phyloP scores from a whole-genome alignment of 2,888 invertebrate species.

The Lepidochitona cinerea region DNA sequence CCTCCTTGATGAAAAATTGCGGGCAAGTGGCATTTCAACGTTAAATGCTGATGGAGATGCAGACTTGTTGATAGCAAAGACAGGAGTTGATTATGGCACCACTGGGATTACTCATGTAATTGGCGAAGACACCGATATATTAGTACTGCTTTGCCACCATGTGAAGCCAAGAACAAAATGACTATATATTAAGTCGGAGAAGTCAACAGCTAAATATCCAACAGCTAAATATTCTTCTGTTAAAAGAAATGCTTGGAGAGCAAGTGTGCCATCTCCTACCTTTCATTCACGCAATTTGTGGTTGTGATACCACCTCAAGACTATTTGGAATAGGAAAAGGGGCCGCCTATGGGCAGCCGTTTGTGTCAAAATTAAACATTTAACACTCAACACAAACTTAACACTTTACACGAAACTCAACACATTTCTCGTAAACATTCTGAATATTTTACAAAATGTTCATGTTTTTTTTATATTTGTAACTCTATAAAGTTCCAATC shows the following conservation, averaged over 20 bases:
- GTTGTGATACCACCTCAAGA: conserved; percentile 32
- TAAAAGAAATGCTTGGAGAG: no score
- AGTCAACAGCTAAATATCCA: no score
- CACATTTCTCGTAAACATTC: no score
- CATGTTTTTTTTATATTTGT: no score
- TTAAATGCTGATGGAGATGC: conserved; percentile 43
- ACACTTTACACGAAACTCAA: no score
- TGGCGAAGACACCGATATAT: conserved; percentile 35
- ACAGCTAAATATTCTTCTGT: no score
- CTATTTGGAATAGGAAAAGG: conserved; percentile 27
- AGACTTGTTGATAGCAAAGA: conserved; percentile 42
- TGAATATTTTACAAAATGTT: no score
- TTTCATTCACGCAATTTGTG: no score
- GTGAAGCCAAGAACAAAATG: not conserved
- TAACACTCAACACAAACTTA: no score
- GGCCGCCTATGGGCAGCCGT: conserved; percentile 13
- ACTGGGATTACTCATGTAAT: conserved; percentile 13
- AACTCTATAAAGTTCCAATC: no score
- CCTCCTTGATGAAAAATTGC: conserved; percentile 22
- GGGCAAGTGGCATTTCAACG: conserved; percentile 10
- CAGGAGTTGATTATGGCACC: conserved; percentile 23
- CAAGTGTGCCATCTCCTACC: no score
- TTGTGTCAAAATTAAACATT: no score
- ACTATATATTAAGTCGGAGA: conserved; percentile 17
- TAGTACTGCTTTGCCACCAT: conserved; percentile 27